phyloP scores from a whole-genome alignment of 2,113 vertebrate genomes.

The Ailuropoda melanoleuca region DNA sequence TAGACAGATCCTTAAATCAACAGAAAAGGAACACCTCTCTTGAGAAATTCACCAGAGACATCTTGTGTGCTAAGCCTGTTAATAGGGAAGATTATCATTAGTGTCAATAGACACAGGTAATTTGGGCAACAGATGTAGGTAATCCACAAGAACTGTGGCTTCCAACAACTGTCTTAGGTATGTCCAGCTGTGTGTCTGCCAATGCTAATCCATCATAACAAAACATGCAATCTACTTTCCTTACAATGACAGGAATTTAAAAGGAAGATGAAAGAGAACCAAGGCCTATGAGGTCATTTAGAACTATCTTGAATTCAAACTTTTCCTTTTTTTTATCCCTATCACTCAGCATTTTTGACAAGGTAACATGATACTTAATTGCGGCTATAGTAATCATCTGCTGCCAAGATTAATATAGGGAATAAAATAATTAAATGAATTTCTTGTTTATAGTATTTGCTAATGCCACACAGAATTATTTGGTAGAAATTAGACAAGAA shows the following conservation, averaged over 20 bases:
- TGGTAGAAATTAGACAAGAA: conserved; percentile 49
- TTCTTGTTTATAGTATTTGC: conserved; percentile 46
- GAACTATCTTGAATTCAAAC: conserved; percentile 57
- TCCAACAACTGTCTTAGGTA: conserved; percentile 63
- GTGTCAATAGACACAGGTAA: conserved; percentile 55
- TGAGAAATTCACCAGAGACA: conserved; percentile 30
- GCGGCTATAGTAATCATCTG: conserved; percentile 29
- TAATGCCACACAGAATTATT: conserved; percentile 20
- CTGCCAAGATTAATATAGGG: conserved; percentile 43
- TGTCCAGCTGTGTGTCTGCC: conserved; percentile 58
- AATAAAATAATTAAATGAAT: conserved; percentile 11
- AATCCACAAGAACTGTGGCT: conserved; percentile 66
- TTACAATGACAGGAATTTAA: conserved; percentile 46
- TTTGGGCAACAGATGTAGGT: conserved; percentile 61
- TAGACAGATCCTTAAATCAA: conserved; percentile 61
- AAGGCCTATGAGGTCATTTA: conserved; percentile 50
- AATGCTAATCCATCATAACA: conserved; percentile 57
- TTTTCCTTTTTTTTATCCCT: conserved; percentile 50
- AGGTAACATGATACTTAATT: conserved; percentile 41
- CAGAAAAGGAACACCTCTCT: conserved; percentile 22
- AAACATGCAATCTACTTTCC: conserved; percentile 65
- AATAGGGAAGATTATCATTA: conserved; percentile 61
- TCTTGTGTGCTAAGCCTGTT: conserved; percentile 44
- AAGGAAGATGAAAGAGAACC: conserved; percentile 54
- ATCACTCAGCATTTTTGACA: conserved; percentile 24